phyloP scores from a whole-genome alignment of 2,113 vertebrate genomes.

The Cromileptes altivelis region DNA sequence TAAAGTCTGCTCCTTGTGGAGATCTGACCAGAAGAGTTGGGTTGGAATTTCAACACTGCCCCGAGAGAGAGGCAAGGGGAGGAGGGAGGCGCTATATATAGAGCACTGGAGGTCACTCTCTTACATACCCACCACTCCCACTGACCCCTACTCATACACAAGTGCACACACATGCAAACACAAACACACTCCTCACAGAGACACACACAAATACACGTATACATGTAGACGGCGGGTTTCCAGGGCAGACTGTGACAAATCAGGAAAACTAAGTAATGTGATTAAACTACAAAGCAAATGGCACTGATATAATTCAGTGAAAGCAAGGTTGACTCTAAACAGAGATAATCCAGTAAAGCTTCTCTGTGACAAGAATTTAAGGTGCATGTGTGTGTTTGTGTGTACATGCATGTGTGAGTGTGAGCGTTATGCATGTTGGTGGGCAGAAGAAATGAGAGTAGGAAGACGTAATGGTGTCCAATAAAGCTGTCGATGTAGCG shows the following conservation, averaged over 20 bases:
- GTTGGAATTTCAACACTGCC: slow-evolving; percentile 93
- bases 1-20: slow-evolving; percentile 75
- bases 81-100: slow-evolving; percentile 95
- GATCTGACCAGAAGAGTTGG: slow-evolving; percentile 82
- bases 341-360: slow-evolving; percentile 36
- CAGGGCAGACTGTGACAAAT: background rate
- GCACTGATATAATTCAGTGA: slow-evolving; percentile 17
- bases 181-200: slow-evolving; percentile 18
- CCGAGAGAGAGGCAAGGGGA: slow-evolving; percentile 86
- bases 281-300: slow-evolving; percentile 42
- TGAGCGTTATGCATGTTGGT: background rate
- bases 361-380: slow-evolving; percentile 27
- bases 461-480: background rate
- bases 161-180: slow-evolving; percentile 53
- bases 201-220: background rate
- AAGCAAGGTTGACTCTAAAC: slow-evolving; percentile 22
- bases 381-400: background rate
- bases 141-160: slow-evolving; percentile 79
- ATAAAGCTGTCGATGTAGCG: slow-evolving; percentile 28
- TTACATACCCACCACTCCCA: slow-evolving; percentile 92
- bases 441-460: background rate
- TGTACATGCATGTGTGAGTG: background rate
- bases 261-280: slow-evolving; percentile 32
- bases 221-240: background rate
- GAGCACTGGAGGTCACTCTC: slow-evolving; percentile 89